Conservation (phyloP, 2,888 invertebrate genomes). For the Coelopa pilipes region DNA sequence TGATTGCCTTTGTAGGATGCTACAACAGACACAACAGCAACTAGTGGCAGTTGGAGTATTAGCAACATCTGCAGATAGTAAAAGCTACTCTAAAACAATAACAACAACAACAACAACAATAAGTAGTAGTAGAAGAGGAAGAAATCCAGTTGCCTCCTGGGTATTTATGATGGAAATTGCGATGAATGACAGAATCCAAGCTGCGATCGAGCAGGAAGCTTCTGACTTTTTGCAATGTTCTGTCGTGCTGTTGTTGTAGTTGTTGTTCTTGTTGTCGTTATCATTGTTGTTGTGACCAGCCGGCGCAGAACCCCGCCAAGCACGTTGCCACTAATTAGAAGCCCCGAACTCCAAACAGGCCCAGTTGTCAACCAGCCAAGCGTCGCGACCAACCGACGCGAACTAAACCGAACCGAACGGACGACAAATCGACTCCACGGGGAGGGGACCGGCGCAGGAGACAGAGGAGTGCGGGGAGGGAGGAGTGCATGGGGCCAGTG, state of each 20-base stretch:
- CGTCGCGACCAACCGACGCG: neutral
- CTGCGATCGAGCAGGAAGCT: neutral
- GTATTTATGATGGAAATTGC: conserved; percentile 11
- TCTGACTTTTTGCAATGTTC: neutral
- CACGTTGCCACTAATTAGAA: conserved; percentile 12
- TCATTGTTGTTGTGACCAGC: conserved; percentile 2
- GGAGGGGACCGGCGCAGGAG: no score
- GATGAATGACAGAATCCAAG: conserved; percentile 22
- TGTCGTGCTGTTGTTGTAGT: neutral
- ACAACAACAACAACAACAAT: conserved; percentile 4
- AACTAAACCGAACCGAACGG: neutral
- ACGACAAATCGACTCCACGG: no score
- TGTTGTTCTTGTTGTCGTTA: neutral
- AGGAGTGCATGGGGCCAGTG: no score
- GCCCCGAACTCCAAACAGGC: neutral
- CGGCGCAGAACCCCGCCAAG: neutral
- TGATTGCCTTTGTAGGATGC: conserved; percentile 14
- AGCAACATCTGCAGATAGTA: conserved; percentile 4
- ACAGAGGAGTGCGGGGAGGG: no score
- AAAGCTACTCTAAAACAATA: neutral
- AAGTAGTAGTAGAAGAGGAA: no score
- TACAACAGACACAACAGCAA: conserved; percentile 2
- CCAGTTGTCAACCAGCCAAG: neutral
- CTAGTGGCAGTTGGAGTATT: neutral
- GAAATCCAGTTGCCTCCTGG: neutral